These are phyloP conservation scores for Uropsilus gracilis DNA, from an alignment of 2,113 vertebrate species.

Conservation along the genomic window DNA sequence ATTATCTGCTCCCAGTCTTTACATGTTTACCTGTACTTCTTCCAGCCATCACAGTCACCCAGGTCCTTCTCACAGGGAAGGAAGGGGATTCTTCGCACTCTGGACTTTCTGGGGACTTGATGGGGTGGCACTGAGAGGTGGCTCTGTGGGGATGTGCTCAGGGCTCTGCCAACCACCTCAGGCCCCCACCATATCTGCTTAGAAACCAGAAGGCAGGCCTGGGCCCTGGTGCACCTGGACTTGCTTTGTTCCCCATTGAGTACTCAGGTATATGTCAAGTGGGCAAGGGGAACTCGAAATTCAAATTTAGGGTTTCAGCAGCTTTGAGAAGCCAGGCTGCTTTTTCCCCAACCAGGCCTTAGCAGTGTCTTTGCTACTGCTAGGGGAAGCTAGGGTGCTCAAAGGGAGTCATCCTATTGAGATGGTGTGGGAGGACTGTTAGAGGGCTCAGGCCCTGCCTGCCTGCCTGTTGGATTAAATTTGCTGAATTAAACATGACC, in stretches of 20 bases:
- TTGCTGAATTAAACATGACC: neutral
- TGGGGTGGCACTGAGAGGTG: neutral
- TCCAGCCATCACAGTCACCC: neutral
- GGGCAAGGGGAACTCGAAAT: accelerated
- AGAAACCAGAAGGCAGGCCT: neutral
- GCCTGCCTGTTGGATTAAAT: neutral
- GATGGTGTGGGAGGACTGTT: neutral
- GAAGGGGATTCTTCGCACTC: accelerated
- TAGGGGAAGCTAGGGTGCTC: neutral
- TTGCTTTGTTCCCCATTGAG: neutral
- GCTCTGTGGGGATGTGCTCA: neutral
- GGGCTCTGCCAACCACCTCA: accelerated
- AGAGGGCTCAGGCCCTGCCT: too few relatives aligned
- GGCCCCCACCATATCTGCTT: neutral
- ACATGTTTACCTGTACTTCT: neutral
- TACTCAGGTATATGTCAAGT: too few relatives aligned
- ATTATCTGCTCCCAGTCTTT: too few relatives aligned
- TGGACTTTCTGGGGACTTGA: accelerated
- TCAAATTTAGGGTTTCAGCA: neutral
- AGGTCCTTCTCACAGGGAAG: neutral
- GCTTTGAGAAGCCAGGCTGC: neutral
- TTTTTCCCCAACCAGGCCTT: neutral
- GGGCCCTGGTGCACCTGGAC: neutral
- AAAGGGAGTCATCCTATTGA: accelerated
- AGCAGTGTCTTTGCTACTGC: too few relatives aligned